These are phyloP conservation scores for Zaprionus lachaisei DNA, from an alignment of 1,140 invertebrate genomes.

Conservation along the genomic window DNA sequence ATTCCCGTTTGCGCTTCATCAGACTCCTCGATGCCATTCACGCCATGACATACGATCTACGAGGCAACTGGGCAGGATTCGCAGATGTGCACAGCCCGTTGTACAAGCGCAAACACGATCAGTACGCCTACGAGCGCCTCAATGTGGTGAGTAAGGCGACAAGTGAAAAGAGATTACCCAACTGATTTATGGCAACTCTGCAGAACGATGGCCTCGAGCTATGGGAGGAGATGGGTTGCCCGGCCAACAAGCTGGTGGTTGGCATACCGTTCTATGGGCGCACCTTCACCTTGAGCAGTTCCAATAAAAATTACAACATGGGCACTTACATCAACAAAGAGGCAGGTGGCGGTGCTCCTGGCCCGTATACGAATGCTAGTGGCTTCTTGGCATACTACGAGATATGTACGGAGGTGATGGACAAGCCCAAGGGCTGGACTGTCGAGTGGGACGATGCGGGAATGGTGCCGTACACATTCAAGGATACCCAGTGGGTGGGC, in stretches of 20 bases:
- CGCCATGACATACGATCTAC: slow-evolving; percentile 95
- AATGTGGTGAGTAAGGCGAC: slow-evolving; percentile 89
- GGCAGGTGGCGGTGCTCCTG: slow-evolving; percentile 92
- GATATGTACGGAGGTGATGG: slow-evolving; percentile 91
- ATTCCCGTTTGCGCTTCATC: background rate
- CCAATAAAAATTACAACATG: slow-evolving; percentile 92
- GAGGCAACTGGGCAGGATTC: slow-evolving; percentile 96
- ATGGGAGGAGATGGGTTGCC: slow-evolving; percentile 94
- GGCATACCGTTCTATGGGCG: slow-evolving; percentile 95
- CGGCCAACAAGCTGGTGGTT: slow-evolving; percentile 94
- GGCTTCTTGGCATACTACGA: slow-evolving; percentile 96
- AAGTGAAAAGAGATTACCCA: background rate
- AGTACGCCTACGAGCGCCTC: slow-evolving; percentile 94
- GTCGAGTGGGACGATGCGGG: slow-evolving; percentile 92
- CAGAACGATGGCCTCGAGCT: slow-evolving; percentile 93
- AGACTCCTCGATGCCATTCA: slow-evolving; percentile 92
- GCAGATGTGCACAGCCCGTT: slow-evolving; percentile 94
- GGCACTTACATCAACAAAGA: slow-evolving; percentile 95
- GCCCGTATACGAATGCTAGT: slow-evolving; percentile 92
- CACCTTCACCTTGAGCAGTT: slow-evolving; percentile 90
- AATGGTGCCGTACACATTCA: slow-evolving; percentile 93
- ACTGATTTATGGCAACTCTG: slow-evolving; percentile 59
- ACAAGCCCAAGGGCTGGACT: slow-evolving; percentile 90
- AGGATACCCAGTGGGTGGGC: slow-evolving; percentile 95
- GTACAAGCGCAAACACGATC: slow-evolving; percentile 92